phyloP scores from a whole-genome alignment of 2,888 invertebrate species.

The Troides helena region DNA sequence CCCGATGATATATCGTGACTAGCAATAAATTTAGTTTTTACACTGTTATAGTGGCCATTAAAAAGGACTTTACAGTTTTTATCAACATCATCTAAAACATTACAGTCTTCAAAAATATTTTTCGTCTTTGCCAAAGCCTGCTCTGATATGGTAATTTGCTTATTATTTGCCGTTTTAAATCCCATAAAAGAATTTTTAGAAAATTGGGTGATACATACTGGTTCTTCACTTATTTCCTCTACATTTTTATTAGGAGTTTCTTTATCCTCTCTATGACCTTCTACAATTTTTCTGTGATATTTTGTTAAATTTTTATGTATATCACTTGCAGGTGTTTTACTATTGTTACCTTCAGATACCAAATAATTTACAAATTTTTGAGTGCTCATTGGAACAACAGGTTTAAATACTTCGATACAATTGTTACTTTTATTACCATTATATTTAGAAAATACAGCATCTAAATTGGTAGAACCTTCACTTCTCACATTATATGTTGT shows the following conservation, averaged over 20 bases:
- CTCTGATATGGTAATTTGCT: conserved; percentile 51
- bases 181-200: conserved; percentile 37
- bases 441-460: background rate
- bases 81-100: conserved; percentile 1
- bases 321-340: background rate
- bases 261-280: background rate
- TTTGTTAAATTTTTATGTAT: background rate
- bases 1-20: background rate
- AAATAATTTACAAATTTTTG: conserved; percentile 33
- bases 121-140: conserved; percentile 46
- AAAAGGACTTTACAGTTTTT: no score
- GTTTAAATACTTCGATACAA: conserved; percentile 14
- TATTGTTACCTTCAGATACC: conserved; percentile 2
- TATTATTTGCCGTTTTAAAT: conserved; percentile 63
- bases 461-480: background rate
- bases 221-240: no score
- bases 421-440: conserved; percentile 9
- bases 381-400: conserved; percentile 25
- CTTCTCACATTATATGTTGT: background rate
- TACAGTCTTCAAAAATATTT: conserved; percentile 41
- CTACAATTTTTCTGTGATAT: background rate
- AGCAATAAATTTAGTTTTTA: background rate
- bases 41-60: background rate
- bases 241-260: conserved; percentile 2
- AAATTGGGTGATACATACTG: no score